Evolutionary conservation across 1,140 invertebrate genomes (phyloP), one percentile per base, ranked within the genome.

Genomic region (Latrodectus geometricus): DNA sequence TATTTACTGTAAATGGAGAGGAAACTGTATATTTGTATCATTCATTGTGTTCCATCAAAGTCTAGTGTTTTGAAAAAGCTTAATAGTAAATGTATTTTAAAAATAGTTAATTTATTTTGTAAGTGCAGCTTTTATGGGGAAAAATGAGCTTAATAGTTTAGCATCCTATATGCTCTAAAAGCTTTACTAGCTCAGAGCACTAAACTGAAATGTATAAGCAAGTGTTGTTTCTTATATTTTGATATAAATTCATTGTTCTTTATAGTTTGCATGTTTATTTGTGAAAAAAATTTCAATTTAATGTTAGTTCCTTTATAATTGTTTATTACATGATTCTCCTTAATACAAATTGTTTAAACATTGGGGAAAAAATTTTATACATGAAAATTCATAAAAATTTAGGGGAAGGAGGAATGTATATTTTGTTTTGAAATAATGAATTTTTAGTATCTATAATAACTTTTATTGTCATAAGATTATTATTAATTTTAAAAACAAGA

Each of bases 61-160:
- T n/a, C n/a, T n/a, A n/a, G n/a, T n/a, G n/a, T 61, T 17, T 61
- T 61, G 17, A 11, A 8, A 61, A 61, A 17, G 11, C 11, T 2
- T 14, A 14, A 17, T 14, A 61, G 11, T 61, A 61, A 61, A 4
- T 61, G 54, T 61, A 61, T 11, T 61, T 14, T 61, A 3, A 35
- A 61, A 61, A 61, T 61, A 61, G 54, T 61, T 35, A 61, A 61
- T 61, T 61, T 61, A 61, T 61, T 61, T 61, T 61, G 11, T 61
- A 61, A 4, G 54, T 83, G 80, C 54, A 83, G 80, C 69, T 83
- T 83, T 48, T 83, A n/a, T 23, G 56, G 8, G n/a, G 50, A 66
- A n/a, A 74, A 61, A 74, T 52, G 80, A 83, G 80, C 80, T 83
- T 83, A 83, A 65, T 74, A 52, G 74, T 74, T 66, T 61, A 61